phyloP scores from a whole-genome alignment of 1,140 invertebrate genomes.

The Dreissena rostriformis region DNA sequence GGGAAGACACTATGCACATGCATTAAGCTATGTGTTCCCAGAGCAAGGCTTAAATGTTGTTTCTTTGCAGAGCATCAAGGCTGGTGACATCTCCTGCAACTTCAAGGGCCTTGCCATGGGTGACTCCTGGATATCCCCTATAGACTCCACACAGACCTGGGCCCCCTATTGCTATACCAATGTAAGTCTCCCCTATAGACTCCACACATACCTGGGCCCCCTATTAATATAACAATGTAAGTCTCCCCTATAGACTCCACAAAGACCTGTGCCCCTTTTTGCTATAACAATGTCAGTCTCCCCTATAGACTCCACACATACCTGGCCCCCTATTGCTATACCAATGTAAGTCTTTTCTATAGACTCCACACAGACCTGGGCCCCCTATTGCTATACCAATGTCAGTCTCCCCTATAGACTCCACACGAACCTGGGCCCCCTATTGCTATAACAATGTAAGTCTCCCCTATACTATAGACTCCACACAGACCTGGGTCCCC shows the following conservation, averaged over 20 bases:
- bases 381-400: no score
- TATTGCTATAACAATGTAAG: slow-evolving; percentile 87
- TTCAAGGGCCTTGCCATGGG: slow-evolving; percentile 90
- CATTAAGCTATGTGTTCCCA: no score
- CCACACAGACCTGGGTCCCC: slow-evolving; percentile 90
- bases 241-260: slow-evolving; percentile 91
- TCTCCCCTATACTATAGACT: slow-evolving; percentile 89
- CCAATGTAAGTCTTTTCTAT: no score
- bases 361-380: no score
- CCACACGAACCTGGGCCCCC: slow-evolving; percentile 90
- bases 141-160: slow-evolving; percentile 91
- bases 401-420: slow-evolving; percentile 88
- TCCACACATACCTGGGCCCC: slow-evolving; percentile 91
- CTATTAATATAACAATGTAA: slow-evolving; percentile 87
- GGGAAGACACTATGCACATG: no score
- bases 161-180: slow-evolving; percentile 88
- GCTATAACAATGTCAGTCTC: no score
- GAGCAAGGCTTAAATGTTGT: no score
- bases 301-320: no score
- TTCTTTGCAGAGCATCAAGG: slow-evolving; percentile 84
- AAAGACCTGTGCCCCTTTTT: slow-evolving; percentile 64
- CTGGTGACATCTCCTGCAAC: slow-evolving; percentile 86
- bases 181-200: slow-evolving; percentile 88
- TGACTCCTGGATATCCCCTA: slow-evolving; percentile 93
- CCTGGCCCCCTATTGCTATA: no score